Percentiles rank a stretch among this genome's conserved stretches.
Evolutionary conservation across 2,888 invertebrate species (phyloP).

Genomic region (Tenodera sinensis): DNA sequence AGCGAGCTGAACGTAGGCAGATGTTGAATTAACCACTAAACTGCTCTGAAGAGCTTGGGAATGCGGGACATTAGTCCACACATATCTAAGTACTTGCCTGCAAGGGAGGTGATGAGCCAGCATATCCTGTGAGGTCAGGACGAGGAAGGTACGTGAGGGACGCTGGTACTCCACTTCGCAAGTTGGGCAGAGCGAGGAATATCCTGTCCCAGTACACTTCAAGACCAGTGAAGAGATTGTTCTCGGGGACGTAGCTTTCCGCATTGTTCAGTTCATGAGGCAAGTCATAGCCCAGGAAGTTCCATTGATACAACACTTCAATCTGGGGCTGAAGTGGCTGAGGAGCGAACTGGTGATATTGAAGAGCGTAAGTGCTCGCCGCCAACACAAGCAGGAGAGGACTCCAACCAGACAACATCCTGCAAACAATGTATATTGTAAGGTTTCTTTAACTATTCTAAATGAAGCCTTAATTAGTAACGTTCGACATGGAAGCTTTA

Average conservation of each 20-base stretch:
- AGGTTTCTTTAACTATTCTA: no score
- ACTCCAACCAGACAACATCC: neutral
- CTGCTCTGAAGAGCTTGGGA: no score
- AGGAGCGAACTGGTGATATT: neutral
- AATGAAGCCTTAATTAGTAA: fast-evolving
- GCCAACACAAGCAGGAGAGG: neutral
- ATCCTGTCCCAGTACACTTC: slow-evolving; percentile 69
- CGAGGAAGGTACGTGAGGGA: slow-evolving; percentile 68
- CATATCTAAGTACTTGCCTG: no score
- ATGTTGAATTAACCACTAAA: no score
- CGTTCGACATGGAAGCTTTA: no score
- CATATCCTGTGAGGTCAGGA: neutral
- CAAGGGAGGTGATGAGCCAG: neutral
- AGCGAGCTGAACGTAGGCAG: no score
- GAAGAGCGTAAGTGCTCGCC: neutral
- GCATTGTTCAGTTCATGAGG: slow-evolving; percentile 41
- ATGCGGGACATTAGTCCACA: no score
- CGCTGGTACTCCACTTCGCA: slow-evolving; percentile 72
- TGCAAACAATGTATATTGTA: neutral
- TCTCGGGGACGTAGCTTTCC: slow-evolving; percentile 54
- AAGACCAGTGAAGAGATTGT: slow-evolving; percentile 73
- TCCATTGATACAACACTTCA: slow-evolving; percentile 69
- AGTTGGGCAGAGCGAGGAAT: slow-evolving; percentile 69
- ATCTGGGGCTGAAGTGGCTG: neutral
- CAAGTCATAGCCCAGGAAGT: slow-evolving; percentile 57